A percentile compares a stretch with the other conserved stretches of the same genome.
Evolutionary conservation across 2,113 vertebrate species (phyloP).

Genomic region (Harpagus bidentatus): DNA sequence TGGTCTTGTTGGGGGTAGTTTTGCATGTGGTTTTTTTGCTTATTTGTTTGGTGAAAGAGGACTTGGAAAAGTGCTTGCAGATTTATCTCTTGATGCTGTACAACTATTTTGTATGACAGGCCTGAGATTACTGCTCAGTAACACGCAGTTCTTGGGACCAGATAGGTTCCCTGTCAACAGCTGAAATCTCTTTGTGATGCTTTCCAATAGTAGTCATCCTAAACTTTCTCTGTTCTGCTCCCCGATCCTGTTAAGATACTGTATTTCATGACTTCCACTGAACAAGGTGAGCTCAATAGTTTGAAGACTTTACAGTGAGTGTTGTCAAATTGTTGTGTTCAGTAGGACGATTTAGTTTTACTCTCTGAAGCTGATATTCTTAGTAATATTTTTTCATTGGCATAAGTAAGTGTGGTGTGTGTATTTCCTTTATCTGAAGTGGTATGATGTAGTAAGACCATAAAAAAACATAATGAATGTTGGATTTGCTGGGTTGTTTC

Average conservation of each 20-base stretch:
- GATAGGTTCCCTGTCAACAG: not conserved
- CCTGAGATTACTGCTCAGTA: not conserved
- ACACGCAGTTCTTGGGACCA: not conserved
- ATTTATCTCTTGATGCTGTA: not conserved
- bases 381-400: not conserved
- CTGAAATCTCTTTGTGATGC: not conserved
- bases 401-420: not conserved
- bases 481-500: not conserved
- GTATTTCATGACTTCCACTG: not conserved
- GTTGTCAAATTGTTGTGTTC: not conserved
- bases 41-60: not conserved
- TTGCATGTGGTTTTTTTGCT: not conserved
- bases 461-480: not conserved
- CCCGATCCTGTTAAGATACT: not conserved
- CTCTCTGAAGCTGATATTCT: not conserved
- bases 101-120: not conserved
- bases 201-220: not conserved
- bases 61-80: not conserved
- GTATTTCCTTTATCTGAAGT: not conserved
- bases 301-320: not conserved
- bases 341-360: not conserved
- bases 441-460: not conserved
- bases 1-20: not conserved
- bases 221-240: not conserved
- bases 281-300: not conserved